Evolutionary conservation across 2,797 vertebrate genomes (phyloP), one percentile per base, ranked within the genome.

Genomic region (Clamator glandarius): DNA sequence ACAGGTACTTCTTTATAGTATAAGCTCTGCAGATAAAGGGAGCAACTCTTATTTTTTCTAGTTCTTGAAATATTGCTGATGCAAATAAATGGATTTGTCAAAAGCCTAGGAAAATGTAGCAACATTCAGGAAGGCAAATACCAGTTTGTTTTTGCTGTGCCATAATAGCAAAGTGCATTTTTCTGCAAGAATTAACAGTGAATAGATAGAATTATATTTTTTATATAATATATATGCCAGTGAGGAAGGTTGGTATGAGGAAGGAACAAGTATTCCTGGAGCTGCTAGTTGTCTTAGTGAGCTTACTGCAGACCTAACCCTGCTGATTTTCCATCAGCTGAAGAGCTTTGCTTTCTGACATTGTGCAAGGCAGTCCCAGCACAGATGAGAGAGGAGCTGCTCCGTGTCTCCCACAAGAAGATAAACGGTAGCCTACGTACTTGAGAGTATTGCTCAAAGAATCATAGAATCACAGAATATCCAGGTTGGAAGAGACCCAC

Each of bases 181-280:
- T 70, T 28, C 25, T 67, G 17, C 50, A 31, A 2, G 26, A 80
- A 24, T 48, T 74, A 73, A 17, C 14, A 58, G 42, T 23, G 57
- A 80, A 11, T 48, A 51, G 54, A n/a, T n/a, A n/a, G n/a, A n/a
- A n/a, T 62, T 36, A 33, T 50, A 8, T 10, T 39, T 15, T 61
- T 81, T 57, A 5, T 28, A 12, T 26, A 29, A 46, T 5, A 2
- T 3, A 5, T 9, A 6, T 31, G 18, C 36, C 35, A 21, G 0
- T 4, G n/a, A 41, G 21, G n/a, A 28, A 36, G 35, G 33, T 11
- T 36, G 23, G n/a, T 24, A 0, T 0, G n/a, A 44, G 41, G 55
- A 51, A 41, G 35, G 39, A 39, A 3, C 0, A 1, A 0, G 25
- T n/a, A 1, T 8, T 35, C 48, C 52, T 64, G 62, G 41, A 66